Evolutionary conservation across 2,797 vertebrate genomes (phyloP).

Genomic region (Furcifer pardalis): DNA sequence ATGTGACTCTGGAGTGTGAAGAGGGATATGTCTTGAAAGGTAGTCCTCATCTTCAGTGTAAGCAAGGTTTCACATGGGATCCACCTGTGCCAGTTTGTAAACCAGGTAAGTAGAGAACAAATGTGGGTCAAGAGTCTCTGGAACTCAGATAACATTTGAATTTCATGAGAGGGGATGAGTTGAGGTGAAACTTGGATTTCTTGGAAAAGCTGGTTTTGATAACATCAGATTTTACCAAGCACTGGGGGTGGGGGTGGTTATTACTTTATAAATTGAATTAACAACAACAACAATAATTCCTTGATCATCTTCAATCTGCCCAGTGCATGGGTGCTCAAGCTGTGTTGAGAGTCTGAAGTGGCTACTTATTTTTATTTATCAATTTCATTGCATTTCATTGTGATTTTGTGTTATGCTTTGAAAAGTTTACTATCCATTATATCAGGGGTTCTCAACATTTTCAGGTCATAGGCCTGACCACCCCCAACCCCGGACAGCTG

Average conservation of each 20-base stretch:
- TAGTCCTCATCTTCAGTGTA: conserved; percentile 68
- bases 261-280: no score
- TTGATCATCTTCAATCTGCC: neutral
- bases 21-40: conserved; percentile 70
- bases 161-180: neutral
- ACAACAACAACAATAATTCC: no score
- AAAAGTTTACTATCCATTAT: neutral
- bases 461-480: no score
- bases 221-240: neutral
- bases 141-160: neutral
- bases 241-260: no score
- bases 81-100: conserved; percentile 73
- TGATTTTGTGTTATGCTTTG: neutral
- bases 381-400: neutral
- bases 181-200: neutral
- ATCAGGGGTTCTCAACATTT: neutral
- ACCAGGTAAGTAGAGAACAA: conserved; percentile 54
- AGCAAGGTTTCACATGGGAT: conserved; percentile 69
- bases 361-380: neutral
- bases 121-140: neutral
- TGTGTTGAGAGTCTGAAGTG: neutral
- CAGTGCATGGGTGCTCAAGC: neutral
- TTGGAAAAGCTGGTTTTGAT: neutral
- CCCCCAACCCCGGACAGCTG: no score
- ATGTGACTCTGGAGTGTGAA: conserved; percentile 70